Conservation (phyloP, 2,113 vertebrate genomes). For the Hymenochirus boettgeri region DNA sequence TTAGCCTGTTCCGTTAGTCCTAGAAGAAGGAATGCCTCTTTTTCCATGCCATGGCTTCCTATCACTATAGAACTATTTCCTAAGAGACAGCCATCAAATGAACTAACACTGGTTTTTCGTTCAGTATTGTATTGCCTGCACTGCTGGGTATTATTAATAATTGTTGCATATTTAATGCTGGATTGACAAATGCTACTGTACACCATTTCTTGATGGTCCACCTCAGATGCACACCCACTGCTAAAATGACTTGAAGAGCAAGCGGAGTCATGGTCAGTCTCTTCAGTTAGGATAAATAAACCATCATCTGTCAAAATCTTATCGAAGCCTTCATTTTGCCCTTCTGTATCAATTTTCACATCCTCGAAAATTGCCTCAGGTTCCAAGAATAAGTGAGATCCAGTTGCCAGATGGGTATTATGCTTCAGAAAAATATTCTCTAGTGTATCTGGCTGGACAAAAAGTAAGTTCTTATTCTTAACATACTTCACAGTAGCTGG, state of each 20-base stretch:
- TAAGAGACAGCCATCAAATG: constrained; percentile 60
- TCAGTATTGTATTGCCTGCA: constrained; percentile 46
- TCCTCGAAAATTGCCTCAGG: constrained; percentile 75
- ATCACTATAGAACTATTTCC: constrained; percentile 56
- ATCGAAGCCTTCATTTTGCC: constrained; percentile 44
- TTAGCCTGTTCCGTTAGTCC: constrained; percentile 38
- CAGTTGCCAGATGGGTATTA: constrained; percentile 60
- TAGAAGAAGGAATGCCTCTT: constrained; percentile 43
- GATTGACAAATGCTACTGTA: constrained; percentile 54
- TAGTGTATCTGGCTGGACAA: constrained; percentile 73
- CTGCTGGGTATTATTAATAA: constrained; percentile 53
- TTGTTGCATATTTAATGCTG: constrained; percentile 67
- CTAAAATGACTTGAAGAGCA: constrained; percentile 46
- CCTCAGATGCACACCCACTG: constrained; percentile 45
- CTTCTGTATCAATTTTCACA: constrained; percentile 62
- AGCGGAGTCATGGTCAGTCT: constrained; percentile 47
- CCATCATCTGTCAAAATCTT: constrained; percentile 28
- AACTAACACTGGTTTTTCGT: constrained; percentile 51
- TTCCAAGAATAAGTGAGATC: constrained; percentile 72
- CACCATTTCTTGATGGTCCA: not conserved
- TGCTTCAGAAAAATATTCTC: constrained; percentile 75
- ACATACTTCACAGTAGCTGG: too few species aligned
- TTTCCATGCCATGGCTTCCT: constrained; percentile 60
- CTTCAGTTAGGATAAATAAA: constrained; percentile 13
- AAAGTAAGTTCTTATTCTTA: constrained; percentile 28